Evolutionary conservation across 2,797 vertebrate genomes (phyloP).

Genomic region (Tapera naevia): DNA sequence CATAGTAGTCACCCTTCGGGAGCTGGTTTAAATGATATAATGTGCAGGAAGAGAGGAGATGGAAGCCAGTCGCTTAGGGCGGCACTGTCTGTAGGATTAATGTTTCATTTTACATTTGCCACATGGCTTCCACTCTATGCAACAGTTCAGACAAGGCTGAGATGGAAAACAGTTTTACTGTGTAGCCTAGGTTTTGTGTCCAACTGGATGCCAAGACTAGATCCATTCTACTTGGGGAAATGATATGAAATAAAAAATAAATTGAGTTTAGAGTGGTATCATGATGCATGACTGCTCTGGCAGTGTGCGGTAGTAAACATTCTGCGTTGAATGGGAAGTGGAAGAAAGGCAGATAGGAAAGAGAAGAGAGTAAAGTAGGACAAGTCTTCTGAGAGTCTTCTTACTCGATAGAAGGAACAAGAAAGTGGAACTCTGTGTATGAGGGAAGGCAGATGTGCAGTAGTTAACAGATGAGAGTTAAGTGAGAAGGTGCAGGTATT

Average conservation of each 20-base stretch:
- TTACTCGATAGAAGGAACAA: not conserved
- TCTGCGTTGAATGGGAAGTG: not conserved
- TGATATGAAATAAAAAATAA: not conserved
- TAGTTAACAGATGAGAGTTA: not conserved
- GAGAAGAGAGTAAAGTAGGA: not conserved
- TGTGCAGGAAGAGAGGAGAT: not conserved
- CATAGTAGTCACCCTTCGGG: not conserved
- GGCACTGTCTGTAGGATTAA: not conserved
- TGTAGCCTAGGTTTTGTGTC: not conserved
- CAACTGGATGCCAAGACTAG: not conserved
- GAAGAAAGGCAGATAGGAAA: not conserved
- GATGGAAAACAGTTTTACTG: not conserved
- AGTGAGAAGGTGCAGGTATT: not conserved
- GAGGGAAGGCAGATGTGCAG: not conserved
- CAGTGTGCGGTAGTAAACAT: not conserved
- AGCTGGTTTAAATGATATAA: slow-evolving; percentile 19
- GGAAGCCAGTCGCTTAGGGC: not conserved
- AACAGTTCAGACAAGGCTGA: not conserved
- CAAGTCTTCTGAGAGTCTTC: not conserved
- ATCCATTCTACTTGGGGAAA: not conserved
- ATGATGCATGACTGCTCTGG: not conserved
- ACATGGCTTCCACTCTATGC: not conserved
- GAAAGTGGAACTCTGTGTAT: not conserved
- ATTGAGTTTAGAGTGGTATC: not conserved
- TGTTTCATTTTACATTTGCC: not conserved